Evolutionary conservation across 2,113 vertebrate genomes (phyloP), one percentile per base, ranked within the genome.

Genomic region (Pristiophorus japonicus): DNA sequence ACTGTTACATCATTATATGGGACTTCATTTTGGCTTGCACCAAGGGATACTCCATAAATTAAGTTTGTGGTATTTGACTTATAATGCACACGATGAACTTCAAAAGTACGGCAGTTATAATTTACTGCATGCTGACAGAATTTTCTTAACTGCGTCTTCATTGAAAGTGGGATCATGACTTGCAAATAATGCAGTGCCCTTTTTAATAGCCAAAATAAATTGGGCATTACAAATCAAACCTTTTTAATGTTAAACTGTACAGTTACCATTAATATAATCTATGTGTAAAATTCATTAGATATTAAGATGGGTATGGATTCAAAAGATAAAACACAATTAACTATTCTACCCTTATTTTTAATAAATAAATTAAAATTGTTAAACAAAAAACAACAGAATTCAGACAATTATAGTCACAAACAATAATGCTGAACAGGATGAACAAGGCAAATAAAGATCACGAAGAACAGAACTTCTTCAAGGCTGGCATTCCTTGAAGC

Each of bases 111-210:
- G 66, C 42, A 66, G 18, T 34, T 94, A 24, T 3, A 94, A 94
- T 70, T 70, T 94, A 94, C 65, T 90, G 87, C 27, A 7, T 90
- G 87, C 87, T 51, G 45, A 94, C 65, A 94, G 63, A 67, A 67
- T 34, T 94, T 94, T 67, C 66, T 22, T 18, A 30, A 45, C 42
- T 70, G 42, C 24, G 6, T 24, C 45, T 94, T 70, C 66, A 73
- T 94, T 94, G 27, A 27, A 70, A 94, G 66, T 70, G 63, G 65
- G 42, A 70, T 51, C 38, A 70, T 94, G 66, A 94, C 42, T 94
- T 67, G 24, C 66, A 94, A 70, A 47, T 27, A 70, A 70, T 47
- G 65, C 42, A 94, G 24, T 67, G 65, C 22, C 6, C 42, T 22
- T 66, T 94, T 70, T 70, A 94, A 24, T 18, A 34, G 42, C 7